A percentile compares a stretch with the other conserved stretches of the same genome.
These are phyloP conservation scores for Genyomyrus donnyi DNA, from an alignment of 2,113 vertebrate genomes.

Conservation along the genomic window DNA sequence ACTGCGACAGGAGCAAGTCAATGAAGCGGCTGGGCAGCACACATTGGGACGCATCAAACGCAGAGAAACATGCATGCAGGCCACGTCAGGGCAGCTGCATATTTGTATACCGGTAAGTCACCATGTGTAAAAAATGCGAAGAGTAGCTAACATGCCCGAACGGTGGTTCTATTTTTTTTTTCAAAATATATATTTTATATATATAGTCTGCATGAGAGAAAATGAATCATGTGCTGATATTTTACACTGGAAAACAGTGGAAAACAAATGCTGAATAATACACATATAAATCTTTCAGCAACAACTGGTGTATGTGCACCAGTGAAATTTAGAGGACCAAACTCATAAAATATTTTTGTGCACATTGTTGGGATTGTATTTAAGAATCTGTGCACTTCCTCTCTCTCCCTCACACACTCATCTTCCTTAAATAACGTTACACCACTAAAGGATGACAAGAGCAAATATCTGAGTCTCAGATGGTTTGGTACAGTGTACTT, in stretches of 20 bases:
- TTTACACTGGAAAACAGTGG: background rate
- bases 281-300: background rate
- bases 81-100: background rate
- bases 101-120: background rate
- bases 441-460: background rate
- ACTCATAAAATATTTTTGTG: background rate
- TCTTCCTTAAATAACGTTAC: background rate
- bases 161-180: background rate
- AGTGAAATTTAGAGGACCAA: background rate
- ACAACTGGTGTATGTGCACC: background rate
- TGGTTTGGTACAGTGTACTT: background rate
- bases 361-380: background rate
- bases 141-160: background rate
- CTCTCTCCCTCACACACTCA: background rate
- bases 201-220: background rate
- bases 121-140: background rate
- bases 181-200: too few relatives aligned
- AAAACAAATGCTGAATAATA: background rate
- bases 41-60: background rate
- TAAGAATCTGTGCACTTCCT: background rate
- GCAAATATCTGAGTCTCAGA: background rate
- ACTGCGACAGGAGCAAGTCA: background rate
- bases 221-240: background rate
- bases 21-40: background rate
- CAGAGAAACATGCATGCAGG: background rate